Conservation (phyloP, 2,888 invertebrate species). For the Criorhina ranunculi region DNA sequence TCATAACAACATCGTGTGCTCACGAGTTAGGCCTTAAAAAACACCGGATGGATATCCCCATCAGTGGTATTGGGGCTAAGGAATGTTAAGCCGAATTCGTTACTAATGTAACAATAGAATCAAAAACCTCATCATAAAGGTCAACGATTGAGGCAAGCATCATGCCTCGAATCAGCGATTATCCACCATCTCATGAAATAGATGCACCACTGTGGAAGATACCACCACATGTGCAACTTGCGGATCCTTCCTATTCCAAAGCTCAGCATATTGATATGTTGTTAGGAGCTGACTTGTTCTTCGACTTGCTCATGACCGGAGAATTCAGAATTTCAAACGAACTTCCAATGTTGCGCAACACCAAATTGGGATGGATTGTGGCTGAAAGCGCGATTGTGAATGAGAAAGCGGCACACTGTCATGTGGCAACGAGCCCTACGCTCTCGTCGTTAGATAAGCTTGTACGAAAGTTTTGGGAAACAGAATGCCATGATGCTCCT, state of each 20-base stretch:
- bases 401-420: not conserved
- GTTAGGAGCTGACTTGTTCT: conserved; percentile 61
- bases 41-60: too few relatives aligned
- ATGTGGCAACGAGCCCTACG: conserved; percentile 5
- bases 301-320: too few relatives aligned
- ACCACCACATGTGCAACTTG: conserved; percentile 45
- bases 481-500: too few relatives aligned
- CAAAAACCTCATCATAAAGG: not conserved
- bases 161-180: conserved; percentile 34
- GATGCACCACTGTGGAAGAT: conserved; percentile 49
- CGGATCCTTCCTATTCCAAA: conserved; percentile 51
- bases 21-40: conserved; percentile 5
- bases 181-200: conserved; percentile 50
- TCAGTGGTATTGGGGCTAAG: conserved; percentile 21
- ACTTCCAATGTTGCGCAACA: conserved; percentile 67
- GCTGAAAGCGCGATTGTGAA: conserved; percentile 22
- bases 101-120: conserved; percentile 13
- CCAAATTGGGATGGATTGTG: conserved; percentile 67
- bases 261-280: conserved; percentile 57
- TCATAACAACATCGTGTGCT: conserved; percentile 9
- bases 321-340: too few relatives aligned
- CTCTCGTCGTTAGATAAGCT: not conserved
- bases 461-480: conserved; percentile 5
- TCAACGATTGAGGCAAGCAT: conserved; percentile 24
- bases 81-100: not conserved